Base-by-base conservation (phyloP, 1,140 invertebrate species). In the Bombus soroeensis region DNA sequence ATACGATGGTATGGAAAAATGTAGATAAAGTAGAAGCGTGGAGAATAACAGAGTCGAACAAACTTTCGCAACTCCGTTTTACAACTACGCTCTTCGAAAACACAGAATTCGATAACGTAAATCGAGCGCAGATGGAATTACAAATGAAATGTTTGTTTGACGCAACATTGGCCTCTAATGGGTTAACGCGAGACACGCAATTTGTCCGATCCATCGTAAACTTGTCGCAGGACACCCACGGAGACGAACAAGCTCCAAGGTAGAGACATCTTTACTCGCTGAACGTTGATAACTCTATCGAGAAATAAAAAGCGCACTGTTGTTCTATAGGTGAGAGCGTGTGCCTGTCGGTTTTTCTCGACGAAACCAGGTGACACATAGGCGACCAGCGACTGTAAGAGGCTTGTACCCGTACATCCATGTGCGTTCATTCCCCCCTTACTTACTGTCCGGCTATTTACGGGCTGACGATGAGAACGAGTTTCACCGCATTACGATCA, bases 401-500 rank as follows among this genome's bases (percentile, higher is more conserved):
- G 32, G 76, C 57, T 78, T 8, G 64, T 25, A 70, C 53, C 73
- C 47, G 66, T 79, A 77, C 87, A 81, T 87, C 70, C 81, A 87
- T 64, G 70, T 68, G 85, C 66, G 84, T 32, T 28, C 32, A 47
- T 79, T 84, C 57, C 68, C 70, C 53, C 79, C 47, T 70, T 83
- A 28, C n/a, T 66, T 77, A 37, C 15, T n/a, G 76, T 53, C 79
- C 66, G 70, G 78, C 81, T 87, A 83, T 90, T 89, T 81, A 86
- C 57, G 73, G 87, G 22, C 66, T 57, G 53, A 84, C 82, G 74
- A 85, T 83, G 79, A 37, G 75, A 85, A 91, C 78, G 72, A 59
- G 90, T 87, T 87, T 87, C 57, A 37, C 88, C 68, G 57, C 83
- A 83, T 85, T 81, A 81, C 86, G 85, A 91, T 89, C 85, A 91